A percentile compares a stretch with the other conserved stretches of the same genome.
Evolutionary conservation across 2,113 vertebrate species (phyloP).

Genomic region (Periophthalmodon schlosseri): DNA sequence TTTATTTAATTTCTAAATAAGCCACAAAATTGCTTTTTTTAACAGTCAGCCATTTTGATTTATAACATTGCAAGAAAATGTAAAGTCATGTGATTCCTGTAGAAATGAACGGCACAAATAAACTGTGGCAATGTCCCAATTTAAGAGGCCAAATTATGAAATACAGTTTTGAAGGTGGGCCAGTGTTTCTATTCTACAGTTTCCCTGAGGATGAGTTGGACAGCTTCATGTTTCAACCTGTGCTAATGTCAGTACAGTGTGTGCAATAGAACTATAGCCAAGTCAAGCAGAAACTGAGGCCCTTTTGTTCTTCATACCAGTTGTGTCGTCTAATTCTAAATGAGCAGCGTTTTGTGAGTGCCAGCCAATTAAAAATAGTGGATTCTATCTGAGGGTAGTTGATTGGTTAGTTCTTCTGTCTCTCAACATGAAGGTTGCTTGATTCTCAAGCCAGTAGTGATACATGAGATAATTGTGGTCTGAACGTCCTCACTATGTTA

Average conservation of each 20-base stretch:
- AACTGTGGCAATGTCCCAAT: too few relatives aligned
- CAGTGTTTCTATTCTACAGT: too few relatives aligned
- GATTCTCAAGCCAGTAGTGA: background rate
- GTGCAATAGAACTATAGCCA: conserved; percentile 35
- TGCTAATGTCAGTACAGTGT: conserved; percentile 29
- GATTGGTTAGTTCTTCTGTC: background rate
- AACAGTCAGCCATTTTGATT: too few relatives aligned
- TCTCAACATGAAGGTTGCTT: background rate
- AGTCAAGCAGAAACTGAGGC: conserved; percentile 44
- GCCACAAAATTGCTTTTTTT: too few relatives aligned
- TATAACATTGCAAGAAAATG: too few relatives aligned
- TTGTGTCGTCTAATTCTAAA: background rate
- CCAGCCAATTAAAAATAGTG: background rate
- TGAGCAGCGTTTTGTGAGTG: background rate
- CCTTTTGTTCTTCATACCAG: background rate
- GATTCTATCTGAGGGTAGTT: background rate
- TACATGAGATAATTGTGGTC: background rate
- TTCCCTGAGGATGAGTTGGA: too few relatives aligned
- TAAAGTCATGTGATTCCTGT: too few relatives aligned
- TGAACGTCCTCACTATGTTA: background rate
- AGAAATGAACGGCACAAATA: too few relatives aligned
- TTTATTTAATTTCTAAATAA: too few relatives aligned
- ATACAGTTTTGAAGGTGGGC: too few relatives aligned
- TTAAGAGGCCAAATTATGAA: too few relatives aligned
- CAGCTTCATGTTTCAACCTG: conserved; percentile 45